Evolutionary conservation across 2,113 vertebrate species (phyloP), one percentile per base, ranked within the genome.

Genomic region (Bettongia penicillata): DNA sequence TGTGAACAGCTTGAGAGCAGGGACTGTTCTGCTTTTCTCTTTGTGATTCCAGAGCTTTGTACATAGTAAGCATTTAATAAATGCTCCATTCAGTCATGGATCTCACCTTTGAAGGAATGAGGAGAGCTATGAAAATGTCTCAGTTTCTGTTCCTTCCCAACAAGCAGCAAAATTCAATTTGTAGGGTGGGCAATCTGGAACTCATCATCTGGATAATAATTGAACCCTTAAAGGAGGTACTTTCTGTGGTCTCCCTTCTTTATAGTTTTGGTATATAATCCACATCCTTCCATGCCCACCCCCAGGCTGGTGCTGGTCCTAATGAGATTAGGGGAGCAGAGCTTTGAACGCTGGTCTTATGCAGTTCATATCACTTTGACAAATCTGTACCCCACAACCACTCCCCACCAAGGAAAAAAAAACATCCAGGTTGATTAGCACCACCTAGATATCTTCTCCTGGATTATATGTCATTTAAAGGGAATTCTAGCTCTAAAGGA

Each of bases 401-500:
- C 8, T 10, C 26, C 26, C 55, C 55, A 61, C 55, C 90, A 8
- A 12, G 3, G 68, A 37, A n/a, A 90, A 55, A 57, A 93, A 93
- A 22, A 14, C n/a, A 37, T n/a, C 31, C 91, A 68, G 31, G n/a
- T 89, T 90, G 22, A 92, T 24, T 53, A 55, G 77, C 53, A 84
- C n/a, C 53, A 55, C 9, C 19, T 84, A 84, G 6, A 43, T 43
- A n/a, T 43, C 68, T 84, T 2, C 19, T 43, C 43, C 19, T 22
- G n/a, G n/a, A 43, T 43, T 43, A 47, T 53, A 8, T 84, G 91
- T 95, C 93, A 77, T 89, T 97, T 97, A 94, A 93, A 49, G 90
- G 57, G 93, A 90, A 93, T 96, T 24, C 91, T 94, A 61, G 23
- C 77, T 95, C 57, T 77, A 89, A 95, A 96, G 94, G 91, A 95